phyloP scores from a whole-genome alignment of 2,113 vertebrate genomes.

The Brevimyrus niger region DNA sequence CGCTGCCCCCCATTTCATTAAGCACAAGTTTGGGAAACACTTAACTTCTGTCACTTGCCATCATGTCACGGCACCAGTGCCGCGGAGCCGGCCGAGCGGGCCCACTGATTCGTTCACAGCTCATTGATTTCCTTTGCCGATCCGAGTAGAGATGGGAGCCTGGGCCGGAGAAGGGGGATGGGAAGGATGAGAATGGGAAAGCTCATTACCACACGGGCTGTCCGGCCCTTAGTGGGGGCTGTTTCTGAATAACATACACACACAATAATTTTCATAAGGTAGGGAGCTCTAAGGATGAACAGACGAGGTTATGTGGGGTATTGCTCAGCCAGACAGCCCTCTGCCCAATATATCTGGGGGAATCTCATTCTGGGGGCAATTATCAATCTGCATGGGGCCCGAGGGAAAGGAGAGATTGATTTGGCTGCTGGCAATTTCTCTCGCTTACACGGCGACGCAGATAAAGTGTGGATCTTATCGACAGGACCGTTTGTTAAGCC shows the following conservation, averaged over 20 bases:
- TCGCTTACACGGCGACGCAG: conserved; percentile 10
- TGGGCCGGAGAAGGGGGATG: conserved; percentile 8
- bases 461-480: conserved; percentile 30
- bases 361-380: conserved; percentile 26
- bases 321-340: conserved; percentile 2
- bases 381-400: conserved; percentile 24
- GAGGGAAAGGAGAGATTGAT: conserved; percentile 23
- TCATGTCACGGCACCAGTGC: conserved; percentile 31
- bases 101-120: conserved; percentile 28
- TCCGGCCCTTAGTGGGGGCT: neutral
- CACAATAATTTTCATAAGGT: neutral
- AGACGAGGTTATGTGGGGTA: neutral
- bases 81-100: conserved; percentile 15
- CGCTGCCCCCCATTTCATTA: neutral
- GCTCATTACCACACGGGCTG: neutral
- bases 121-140: conserved; percentile 41
- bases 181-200: conserved; percentile 10
- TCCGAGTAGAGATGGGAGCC: conserved; percentile 4
- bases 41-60: conserved; percentile 44
- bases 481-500: conserved; percentile 27
- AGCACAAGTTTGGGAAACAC: conserved; percentile 32
- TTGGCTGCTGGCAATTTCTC: conserved; percentile 19
- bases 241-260: neutral
- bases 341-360: neutral
- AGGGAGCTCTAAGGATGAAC: neutral